phyloP scores from a whole-genome alignment of 64 coral and sea anemone genomes.

The Montipora foliosa region DNA sequence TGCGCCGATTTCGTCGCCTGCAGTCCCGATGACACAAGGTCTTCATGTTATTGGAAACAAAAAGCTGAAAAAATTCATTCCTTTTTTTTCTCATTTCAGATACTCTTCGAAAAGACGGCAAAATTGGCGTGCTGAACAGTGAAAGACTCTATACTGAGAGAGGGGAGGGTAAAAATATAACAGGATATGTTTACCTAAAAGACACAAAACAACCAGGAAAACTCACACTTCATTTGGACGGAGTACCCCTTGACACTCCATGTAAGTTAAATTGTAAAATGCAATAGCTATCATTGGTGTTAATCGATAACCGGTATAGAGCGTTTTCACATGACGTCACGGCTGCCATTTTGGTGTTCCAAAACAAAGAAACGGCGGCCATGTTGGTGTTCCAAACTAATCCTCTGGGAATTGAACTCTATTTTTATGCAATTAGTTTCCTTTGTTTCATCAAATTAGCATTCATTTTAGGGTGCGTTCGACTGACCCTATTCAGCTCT shows the following conservation, averaged over 20 bases:
- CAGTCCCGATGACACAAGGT: too few relatives aligned
- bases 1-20: too few relatives aligned
- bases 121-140: conserved; percentile 67
- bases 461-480: too few relatives aligned
- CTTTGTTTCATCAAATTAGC: too few relatives aligned
- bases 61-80: neutral
- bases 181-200: conserved; percentile 57
- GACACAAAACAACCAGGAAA: conserved; percentile 57
- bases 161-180: conserved; percentile 39
- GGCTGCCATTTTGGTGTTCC: too few relatives aligned
- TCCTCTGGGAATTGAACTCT: too few relatives aligned
- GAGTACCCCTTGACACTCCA: neutral
- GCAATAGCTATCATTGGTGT: neutral
- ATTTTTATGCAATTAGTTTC: too few relatives aligned
- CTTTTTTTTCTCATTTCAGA: conserved; percentile 20
- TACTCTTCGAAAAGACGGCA: conserved; percentile 63
- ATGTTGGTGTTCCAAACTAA: too few relatives aligned
- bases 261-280: conserved; percentile 34
- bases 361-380: too few relatives aligned
- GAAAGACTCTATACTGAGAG: conserved; percentile 27
- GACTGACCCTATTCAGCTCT: too few relatives aligned
- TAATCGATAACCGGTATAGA: too few relatives aligned
- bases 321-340: too few relatives aligned
- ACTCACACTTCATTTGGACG: conserved; percentile 50
- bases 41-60: neutral